Evolutionary conservation across 2,888 invertebrate genomes (phyloP).

Genomic region (Morpho achilles): DNA sequence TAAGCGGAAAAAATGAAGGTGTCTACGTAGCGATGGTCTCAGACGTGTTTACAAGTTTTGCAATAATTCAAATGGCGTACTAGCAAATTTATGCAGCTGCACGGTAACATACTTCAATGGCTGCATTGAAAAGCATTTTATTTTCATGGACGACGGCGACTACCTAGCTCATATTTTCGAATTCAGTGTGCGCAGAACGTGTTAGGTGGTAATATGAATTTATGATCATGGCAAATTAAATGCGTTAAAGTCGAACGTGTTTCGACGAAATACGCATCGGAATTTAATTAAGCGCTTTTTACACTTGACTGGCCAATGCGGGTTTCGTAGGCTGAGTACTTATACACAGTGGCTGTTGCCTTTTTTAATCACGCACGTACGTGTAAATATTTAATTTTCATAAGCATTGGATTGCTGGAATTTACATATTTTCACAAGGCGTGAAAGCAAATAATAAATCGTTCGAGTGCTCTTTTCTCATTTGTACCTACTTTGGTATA

Average conservation of each 20-base stretch:
- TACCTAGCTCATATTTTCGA: constrained; percentile 54
- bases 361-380: constrained; percentile 28
- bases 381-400: constrained; percentile 29
- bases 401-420: constrained; percentile 23
- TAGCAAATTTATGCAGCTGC: constrained; percentile 71
- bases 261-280: constrained; percentile 50
- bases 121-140: constrained; percentile 75
- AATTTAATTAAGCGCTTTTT: constrained; percentile 61
- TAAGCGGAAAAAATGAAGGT: constrained; percentile 45
- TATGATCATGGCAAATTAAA: constrained; percentile 68
- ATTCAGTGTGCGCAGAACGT: constrained; percentile 58
- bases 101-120: constrained; percentile 73
- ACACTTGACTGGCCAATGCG: constrained; percentile 42
- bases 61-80: constrained; percentile 73
- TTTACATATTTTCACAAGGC: constrained; percentile 20
- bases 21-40: constrained; percentile 51
- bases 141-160: constrained; percentile 61
- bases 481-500: background rate
- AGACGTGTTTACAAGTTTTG: constrained; percentile 75
- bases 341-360: constrained; percentile 31
- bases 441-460: constrained; percentile 20
- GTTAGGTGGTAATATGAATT: constrained; percentile 71
- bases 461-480: constrained; percentile 9
- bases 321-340: constrained; percentile 32
- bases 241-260: constrained; percentile 59